phyloP scores from a whole-genome alignment of 2,888 invertebrate species.

The Melitaea athalia region DNA sequence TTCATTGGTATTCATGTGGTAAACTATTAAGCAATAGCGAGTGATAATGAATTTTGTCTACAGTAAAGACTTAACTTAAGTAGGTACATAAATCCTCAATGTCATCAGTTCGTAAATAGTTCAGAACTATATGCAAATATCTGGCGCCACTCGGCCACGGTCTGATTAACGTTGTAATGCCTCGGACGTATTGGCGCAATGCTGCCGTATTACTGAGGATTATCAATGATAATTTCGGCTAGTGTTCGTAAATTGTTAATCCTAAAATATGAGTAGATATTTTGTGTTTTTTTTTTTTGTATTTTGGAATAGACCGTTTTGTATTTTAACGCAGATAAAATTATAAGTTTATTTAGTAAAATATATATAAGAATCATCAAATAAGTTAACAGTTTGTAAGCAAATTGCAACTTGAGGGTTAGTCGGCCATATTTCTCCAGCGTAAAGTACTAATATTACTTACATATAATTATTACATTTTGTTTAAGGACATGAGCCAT shows the following conservation, averaged over 20 bases:
- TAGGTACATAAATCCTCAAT: neutral
- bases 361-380: no score
- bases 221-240: neutral
- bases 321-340: neutral
- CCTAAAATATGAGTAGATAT: neutral
- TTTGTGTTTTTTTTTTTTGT: neutral
- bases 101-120: conserved; percentile 16
- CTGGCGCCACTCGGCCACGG: conserved; percentile 3
- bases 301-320: neutral
- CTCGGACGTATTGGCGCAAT: conserved; percentile 11
- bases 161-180: conserved; percentile 16
- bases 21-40: no score
- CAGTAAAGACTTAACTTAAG: neutral
- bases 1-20: no score
- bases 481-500: no score
- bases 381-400: no score
- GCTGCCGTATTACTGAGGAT: neutral
- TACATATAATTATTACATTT: no score
- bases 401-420: no score
- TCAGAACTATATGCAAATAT: conserved; percentile 14
- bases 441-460: no score
- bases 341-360: neutral
- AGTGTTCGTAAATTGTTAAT: neutral
- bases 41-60: neutral
- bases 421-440: neutral